Percentiles rank a stretch among this genome's conserved stretches.
Conservation (phyloP, 2,113 vertebrate species). For the Cavia aperea region DNA sequence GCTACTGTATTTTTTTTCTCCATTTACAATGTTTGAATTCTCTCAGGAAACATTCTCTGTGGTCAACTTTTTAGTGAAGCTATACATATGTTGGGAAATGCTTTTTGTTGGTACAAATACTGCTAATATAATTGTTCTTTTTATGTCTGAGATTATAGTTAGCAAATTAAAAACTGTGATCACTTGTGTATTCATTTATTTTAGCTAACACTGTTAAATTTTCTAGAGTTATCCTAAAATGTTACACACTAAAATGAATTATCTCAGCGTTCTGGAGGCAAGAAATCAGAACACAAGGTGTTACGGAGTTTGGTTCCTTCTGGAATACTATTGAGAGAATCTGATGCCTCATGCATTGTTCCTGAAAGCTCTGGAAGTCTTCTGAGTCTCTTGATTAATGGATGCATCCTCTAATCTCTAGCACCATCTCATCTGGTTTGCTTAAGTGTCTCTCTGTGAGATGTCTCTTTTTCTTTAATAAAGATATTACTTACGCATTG, state of each 20-base stretch:
- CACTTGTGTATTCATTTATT: not conserved
- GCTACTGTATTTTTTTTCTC: not conserved
- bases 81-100: not conserved
- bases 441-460: not conserved
- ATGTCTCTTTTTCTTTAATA: not conserved
- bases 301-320: not conserved
- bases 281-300: not conserved
- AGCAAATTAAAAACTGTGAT: slow-evolving; percentile 15
- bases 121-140: not conserved
- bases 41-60: not conserved
- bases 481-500: not conserved
- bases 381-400: not conserved
- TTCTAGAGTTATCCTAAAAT: not conserved
- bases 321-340: not conserved
- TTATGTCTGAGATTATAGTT: not conserved
- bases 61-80: not conserved
- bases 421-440: not conserved
- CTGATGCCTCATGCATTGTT: not conserved
- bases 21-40: not conserved
- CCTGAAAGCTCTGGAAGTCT: not conserved
- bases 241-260: not conserved
- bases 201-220: not conserved
- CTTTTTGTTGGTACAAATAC: not conserved
- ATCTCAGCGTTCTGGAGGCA: not conserved
- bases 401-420: not conserved